Conservation (phyloP, 2,113 vertebrate species). For the Ariopsis seemanni region DNA sequence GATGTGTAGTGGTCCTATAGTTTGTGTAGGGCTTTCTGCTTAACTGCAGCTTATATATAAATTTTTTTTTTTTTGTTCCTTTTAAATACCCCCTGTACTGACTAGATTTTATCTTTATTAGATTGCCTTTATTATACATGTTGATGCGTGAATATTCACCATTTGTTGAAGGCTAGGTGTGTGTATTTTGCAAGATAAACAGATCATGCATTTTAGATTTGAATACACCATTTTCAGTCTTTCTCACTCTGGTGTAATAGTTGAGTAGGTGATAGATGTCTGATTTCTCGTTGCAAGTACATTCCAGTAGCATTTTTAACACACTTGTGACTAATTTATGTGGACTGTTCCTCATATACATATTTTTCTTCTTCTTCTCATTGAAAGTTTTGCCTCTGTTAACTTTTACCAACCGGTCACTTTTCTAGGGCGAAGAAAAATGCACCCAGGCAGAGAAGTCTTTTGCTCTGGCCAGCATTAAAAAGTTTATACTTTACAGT, state of each 20-base stretch:
- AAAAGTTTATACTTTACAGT: background rate
- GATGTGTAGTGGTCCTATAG: conserved; percentile 47
- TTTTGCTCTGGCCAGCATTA: background rate
- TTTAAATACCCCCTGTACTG: conserved; percentile 5
- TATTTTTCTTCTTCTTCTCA: background rate
- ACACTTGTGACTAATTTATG: conserved; percentile 24
- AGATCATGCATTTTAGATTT: conserved; percentile 33
- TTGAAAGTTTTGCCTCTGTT: background rate
- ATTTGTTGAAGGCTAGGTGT: conserved; percentile 36
- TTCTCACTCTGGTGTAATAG: conserved; percentile 31
- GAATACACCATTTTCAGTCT: conserved; percentile 30
- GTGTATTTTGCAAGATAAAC: conserved; percentile 37
- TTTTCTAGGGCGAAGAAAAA: conserved; percentile 5
- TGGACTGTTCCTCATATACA: background rate
- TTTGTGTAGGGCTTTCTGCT: conserved; percentile 36
- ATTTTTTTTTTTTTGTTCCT: background rate
- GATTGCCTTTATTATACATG: conserved; percentile 27
- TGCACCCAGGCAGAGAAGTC: background rate
- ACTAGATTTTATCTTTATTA: conserved; percentile 37
- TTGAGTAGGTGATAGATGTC: conserved; percentile 12
- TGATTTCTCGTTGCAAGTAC: conserved; percentile 34
- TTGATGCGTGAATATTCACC: conserved; percentile 14
- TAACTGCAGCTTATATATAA: conserved; percentile 22
- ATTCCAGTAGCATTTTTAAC: conserved; percentile 41
- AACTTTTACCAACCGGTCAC: conserved; percentile 1